Base-by-base conservation (phyloP, 2,888 invertebrate species). In the Tachina fera region DNA sequence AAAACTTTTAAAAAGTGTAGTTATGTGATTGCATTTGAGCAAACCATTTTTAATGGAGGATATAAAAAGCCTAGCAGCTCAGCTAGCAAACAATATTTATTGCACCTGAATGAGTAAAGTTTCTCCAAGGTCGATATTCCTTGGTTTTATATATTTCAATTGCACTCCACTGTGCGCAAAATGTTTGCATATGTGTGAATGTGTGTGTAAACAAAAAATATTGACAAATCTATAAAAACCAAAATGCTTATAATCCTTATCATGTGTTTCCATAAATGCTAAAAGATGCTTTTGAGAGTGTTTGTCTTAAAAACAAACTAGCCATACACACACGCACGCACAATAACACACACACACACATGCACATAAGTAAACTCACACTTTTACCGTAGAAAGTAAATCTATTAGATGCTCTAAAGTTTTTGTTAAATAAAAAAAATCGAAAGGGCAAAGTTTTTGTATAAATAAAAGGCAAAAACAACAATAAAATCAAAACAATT, bases 201-300 rank as follows among this genome's bases (percentile, higher is more conserved):
- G 4, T 68, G 16, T 61, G 45, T 60, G 70, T 63, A 63, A 14
- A 43, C 43, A 70, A 68, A 11, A 2, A 53, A 74, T 60, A 68
- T 16, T 74, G 77, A 61, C 43, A 63, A 68, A 83, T 56, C 47
- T 70, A 47, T 11, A 58, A 56, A 68, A 83, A 70, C 72, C 61
- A 74, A 78, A 43, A 74, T 70, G 56, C 58, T 80, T 70, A 43
- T 75, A 79, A 84, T 75, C 79, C 79, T 65, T 84, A 75, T 84
- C 84, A 75, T 75, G 58, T 70, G 75, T 63, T 79, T 60, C 49
- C 74, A 79, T 79, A 84, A 79, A 84, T 84, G 83, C 41, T 83
- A 60, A 77, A 83, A 83, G 72, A 72, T 83, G 60, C 53, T 83
- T 71, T 67, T 77, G 77, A 78, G 67, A 71, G 77, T 83, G 43